These are phyloP conservation scores for Microtus montanus DNA, from an alignment of 2,113 vertebrate species.

Conservation along the genomic window DNA sequence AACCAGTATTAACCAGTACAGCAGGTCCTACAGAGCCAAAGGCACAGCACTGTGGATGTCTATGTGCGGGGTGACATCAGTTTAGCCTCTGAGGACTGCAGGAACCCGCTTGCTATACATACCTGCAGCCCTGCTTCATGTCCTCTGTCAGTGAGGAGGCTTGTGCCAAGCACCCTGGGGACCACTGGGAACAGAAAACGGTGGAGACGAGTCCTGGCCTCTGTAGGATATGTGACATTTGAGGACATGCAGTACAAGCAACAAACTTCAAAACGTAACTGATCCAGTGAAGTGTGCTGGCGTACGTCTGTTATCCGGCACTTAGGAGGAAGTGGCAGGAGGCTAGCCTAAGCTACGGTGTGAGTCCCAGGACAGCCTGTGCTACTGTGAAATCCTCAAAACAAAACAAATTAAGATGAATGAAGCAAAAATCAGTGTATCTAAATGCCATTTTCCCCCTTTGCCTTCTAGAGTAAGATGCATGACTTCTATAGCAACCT, in stretches of 20 bases:
- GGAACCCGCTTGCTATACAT: neutral
- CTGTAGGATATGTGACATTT: neutral
- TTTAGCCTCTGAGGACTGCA: neutral
- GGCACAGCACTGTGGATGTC: neutral
- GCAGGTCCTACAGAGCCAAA: neutral
- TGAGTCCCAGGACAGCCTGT: neutral
- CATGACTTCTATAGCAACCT: neutral
- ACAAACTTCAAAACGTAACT: neutral
- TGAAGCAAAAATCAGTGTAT: neutral
- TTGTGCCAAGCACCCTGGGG: neutral
- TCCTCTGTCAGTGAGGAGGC: neutral
- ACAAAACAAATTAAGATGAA: neutral
- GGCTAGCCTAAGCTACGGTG: neutral
- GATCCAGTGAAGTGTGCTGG: neutral
- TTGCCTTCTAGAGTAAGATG: neutral
- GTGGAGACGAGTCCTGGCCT: neutral
- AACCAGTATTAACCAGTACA: neutral
- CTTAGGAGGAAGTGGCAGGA: neutral
- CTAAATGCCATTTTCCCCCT: neutral
- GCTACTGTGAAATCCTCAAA: neutral
- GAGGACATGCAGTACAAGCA: neutral
- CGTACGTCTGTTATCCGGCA: neutral
- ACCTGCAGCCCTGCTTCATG: accelerated
- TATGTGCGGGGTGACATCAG: neutral
- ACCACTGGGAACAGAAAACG: neutral